Evolutionary conservation across 2,888 invertebrate species (phyloP), one percentile per base, ranked within the genome.

Genomic region (Nycteola revayana): DNA sequence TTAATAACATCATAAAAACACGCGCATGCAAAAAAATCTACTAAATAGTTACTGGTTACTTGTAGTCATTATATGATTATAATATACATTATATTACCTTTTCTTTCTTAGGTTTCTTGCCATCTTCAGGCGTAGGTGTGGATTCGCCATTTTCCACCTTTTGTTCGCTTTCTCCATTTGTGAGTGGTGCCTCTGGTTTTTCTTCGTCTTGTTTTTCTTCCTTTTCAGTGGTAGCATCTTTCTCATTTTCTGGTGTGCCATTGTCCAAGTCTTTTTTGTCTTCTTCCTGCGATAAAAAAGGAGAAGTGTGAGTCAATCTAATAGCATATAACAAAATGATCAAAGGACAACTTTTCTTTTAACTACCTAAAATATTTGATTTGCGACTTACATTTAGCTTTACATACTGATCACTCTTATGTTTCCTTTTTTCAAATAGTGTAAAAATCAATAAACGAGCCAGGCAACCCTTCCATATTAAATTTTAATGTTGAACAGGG

Each of bases 181-280:
- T 75, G 17, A 81, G 64, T 24, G 73, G 80, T 43, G 60, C 64
- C 0, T 49, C 72, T 29, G 69, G 81, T 48, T 67, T 68, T 11
- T 72, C 77, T 3, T 59, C 63, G 29, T 67, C 60, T 27, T 75
- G 72, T 51, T 85, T 85, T 24, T 54, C 82, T 61, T 90, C 90
- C 66, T 93, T 93, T 67, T 93, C 93, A 55, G 91, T 92, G 39
- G 91, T 91, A 40, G 91, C 90, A 66, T 93, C 93, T 70, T 93
- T 93, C 66, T 92, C 93, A 56, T 92, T 93, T 67, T 92, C 92
- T 1, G 90, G 89, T 27, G 89, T 90, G 33, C 89, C 89, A 49
- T 82, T 89, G 50, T 91, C 91, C 7, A 86, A 59, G 46, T 90
- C 87, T 62, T 91, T 90, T 60, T n/a, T n/a, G n/a, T 89, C 89